Base-by-base conservation (phyloP, 2,888 invertebrate species). In the Plagodis pulveraria region DNA sequence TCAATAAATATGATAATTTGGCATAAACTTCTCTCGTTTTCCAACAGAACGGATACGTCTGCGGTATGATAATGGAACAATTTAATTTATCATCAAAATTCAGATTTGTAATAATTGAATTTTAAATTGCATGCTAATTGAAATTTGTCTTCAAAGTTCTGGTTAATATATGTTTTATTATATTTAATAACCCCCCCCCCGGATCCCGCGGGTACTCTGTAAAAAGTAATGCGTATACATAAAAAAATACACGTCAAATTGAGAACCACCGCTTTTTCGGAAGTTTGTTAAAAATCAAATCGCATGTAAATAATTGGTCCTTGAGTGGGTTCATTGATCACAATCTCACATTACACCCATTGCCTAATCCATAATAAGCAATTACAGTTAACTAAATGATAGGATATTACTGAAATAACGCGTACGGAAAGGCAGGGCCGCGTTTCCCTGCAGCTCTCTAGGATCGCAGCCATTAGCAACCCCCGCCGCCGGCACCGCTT, bases 361-460 rank as follows among this genome's bases (percentile, higher is more conserved):
- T 57, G 50, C 63, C 12, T 42, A 62, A 63, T 51, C 41, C 32
- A 47, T 56, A 50, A 60, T 40, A 40, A 10, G 43, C 44, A 59
- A 62, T 59, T 57, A 64, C 50, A 63, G 50, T 57, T 49, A 62
- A 64, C 58, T 62, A 69, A 40, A 63, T 56, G 48, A 57, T 61
- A 65, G 76, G 76, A 77, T 73, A 71, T 74, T 74, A 70, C 69
- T 58, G 67, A 71, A 73, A 69, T 57, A 44, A 56, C 55, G 62
- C 34, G 35, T 40, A 33, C 65, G 71, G 69, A 59, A 66, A 61
- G 63, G 61, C 55, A 43, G 41, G 49, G 58, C 57, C 38, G 70
- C 56, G 69, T 66, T 81, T 83, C 79, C 84, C 73, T 78, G 60
- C 76, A 70, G 70, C 80, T 81, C 80, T 83, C 80, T 76, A 81